These are phyloP conservation scores for Crotalus horridus DNA, from an alignment of 2,113 vertebrate genomes.

Conservation along the genomic window DNA sequence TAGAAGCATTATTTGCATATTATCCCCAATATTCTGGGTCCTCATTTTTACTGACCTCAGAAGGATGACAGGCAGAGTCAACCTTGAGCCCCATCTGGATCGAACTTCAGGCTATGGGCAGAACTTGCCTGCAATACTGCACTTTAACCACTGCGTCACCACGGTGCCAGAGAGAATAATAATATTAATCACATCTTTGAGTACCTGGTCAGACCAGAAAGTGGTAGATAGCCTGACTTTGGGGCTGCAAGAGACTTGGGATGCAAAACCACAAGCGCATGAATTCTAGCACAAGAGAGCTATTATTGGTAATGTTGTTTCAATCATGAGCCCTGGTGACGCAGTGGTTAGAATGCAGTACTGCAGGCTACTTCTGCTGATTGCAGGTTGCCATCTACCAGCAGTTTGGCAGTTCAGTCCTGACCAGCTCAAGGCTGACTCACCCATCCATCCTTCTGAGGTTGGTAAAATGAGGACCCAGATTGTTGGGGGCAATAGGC, in stretches of 20 bases:
- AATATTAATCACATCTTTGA: background rate
- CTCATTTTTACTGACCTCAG: background rate
- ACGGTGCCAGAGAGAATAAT: background rate
- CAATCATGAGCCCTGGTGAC: too few relatives aligned
- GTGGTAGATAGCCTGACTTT: background rate
- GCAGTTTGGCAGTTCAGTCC: too few relatives aligned
- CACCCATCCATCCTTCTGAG: too few relatives aligned
- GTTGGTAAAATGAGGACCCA: too few relatives aligned
- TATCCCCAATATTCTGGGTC: background rate
- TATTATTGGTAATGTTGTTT: background rate
- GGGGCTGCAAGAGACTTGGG: background rate
- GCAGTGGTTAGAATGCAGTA: too few relatives aligned
- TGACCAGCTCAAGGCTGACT: too few relatives aligned
- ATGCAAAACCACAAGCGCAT: background rate
- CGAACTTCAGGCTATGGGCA: background rate
- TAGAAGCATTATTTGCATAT: background rate
- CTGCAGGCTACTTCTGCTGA: too few relatives aligned
- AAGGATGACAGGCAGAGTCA: background rate
- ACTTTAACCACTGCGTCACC: background rate
- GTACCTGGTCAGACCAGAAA: background rate
- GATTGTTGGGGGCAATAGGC: too few relatives aligned
- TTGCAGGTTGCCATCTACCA: too few relatives aligned
- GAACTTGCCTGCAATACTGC: background rate
- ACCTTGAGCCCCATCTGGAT: background rate
- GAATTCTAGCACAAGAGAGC: background rate